phyloP scores from a whole-genome alignment of 37 sponge, comb jelly and placozoan species.

The Spongilla lacustris region DNA sequence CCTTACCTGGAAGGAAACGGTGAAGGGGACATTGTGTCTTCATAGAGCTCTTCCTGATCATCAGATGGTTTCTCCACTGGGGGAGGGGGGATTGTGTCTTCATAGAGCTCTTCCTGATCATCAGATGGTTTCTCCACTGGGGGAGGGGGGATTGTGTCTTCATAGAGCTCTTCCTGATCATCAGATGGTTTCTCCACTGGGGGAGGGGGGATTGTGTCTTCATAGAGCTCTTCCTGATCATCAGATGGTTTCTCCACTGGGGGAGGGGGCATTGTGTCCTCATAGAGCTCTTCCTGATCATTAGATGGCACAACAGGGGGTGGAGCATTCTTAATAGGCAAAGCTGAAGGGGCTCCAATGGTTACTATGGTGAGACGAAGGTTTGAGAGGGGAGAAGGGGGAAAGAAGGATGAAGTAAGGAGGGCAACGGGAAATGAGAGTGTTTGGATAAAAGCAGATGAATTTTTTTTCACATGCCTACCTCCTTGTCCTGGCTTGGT shows the following conservation, averaged over 20 bases:
- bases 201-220: background rate
- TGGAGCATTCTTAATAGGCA: background rate
- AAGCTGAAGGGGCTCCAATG: background rate
- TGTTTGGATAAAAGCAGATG: background rate
- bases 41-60: background rate
- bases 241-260: background rate
- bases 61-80: background rate
- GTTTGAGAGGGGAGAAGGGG: background rate
- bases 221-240: background rate
- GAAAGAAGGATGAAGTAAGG: background rate
- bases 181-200: background rate
- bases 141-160: background rate
- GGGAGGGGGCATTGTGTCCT: background rate
- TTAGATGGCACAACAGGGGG: background rate
- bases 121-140: background rate
- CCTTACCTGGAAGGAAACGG: background rate
- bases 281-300: too few relatives aligned
- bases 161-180: background rate
- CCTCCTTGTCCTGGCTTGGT: slow-evolving; percentile 15
- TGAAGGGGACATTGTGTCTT: background rate
- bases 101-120: background rate
- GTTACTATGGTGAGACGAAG: too few relatives aligned
- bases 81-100: background rate
- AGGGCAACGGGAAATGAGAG: background rate
- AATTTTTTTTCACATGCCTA: background rate